Evolutionary conservation across 2,888 invertebrate species (phyloP), one percentile per base, ranked within the genome.

Genomic region (Ceraclea dissimilis): DNA sequence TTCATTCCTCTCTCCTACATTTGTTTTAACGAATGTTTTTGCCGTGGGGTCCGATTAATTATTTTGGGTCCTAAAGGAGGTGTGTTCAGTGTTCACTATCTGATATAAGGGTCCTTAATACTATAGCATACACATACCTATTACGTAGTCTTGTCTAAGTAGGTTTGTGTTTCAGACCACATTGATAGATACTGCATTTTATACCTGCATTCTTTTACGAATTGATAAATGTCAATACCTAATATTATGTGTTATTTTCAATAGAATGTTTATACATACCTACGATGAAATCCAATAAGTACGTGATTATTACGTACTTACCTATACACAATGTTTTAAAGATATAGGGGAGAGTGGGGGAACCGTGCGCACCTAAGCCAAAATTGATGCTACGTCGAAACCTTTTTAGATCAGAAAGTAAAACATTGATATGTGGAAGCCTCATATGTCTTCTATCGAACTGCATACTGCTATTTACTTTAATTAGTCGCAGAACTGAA

Each of bases 31-130:
- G 17, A 6, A 43, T 17, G 17, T 31, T 43, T 43, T 22, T 22
- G 44, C 53, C 53, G 18, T 49, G 52, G 59, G 59, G 59, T 52
- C 34, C 51, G 34, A 52, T 59, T 59, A 52, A 56, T 59, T 56
- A 59, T 56, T 34, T 49, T 43, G 48, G 53, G 53, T 47, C 31
- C 22, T 34, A 53, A 31, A n/a, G 50, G 39, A 48, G 56, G 39
- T 43, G 53, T 34, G 55, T 49, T 33, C 17, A 46, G 53, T 34
- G 55, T 49, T 33, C 17, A 46, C 31, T 26, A 49, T 46, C 49
- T 17, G 46, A 44, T 44, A 55, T 50, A 50, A 50, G 55, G 55
- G 55, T 46, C 31, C 55, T 11, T 2, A 18, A 6, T 47, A 43
- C 10, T 6, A 6, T 26, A 4, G 4, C 10, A 26, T 26, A 13